Evolutionary conservation across 2,113 vertebrate species (phyloP), one percentile per base, ranked within the genome.

Genomic region (Miniopterus natalensis): DNA sequence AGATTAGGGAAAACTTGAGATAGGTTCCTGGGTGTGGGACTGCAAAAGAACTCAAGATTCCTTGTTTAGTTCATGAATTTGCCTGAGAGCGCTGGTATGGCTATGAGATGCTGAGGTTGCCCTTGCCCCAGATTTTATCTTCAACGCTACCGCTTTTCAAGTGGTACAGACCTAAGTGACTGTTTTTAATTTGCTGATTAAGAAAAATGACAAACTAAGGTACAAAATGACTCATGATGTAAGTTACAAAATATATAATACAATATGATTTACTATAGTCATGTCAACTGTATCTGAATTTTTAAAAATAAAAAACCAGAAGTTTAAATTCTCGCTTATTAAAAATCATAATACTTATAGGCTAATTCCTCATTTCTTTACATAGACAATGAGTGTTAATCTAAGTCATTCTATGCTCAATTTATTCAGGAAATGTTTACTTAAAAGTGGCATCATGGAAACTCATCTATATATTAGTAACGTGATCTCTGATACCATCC

Each of bases 131-230:
- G 25, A 3, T 80, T 68, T 86, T 70, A 40, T 12, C 55, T 66
- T 3, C 78, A 80, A 86, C 68, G 25, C 25, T 57, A 75, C 25
- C 40, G 77, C 20, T 29, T 61, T 92, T 15, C 63, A 75, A 65
- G 53, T 29, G 51, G 25, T 49, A 29, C 31, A 80, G 31, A 80
- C 13, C 10, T 15, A 36, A 49, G 4, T 49, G 53, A 75, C 18
- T 88, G 47, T 68, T 68, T 81, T 70, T 65, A 93, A 59, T 8
- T 80, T 55, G 70, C 29, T 88, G 68, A 45, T 71, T 59, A 15
- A 77, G 53, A 55, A 77, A 94, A 84, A 88, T 83, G 66, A 92
- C 31, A 71, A 84, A 78, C 42, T 70, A 40, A 88, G 27, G 70
- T 61, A 84, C 25, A 92, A 36, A 36, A 70, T 65, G 55, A 78